Base-by-base conservation (phyloP, 2,888 invertebrate species). In the Volucella zonaria region DNA sequence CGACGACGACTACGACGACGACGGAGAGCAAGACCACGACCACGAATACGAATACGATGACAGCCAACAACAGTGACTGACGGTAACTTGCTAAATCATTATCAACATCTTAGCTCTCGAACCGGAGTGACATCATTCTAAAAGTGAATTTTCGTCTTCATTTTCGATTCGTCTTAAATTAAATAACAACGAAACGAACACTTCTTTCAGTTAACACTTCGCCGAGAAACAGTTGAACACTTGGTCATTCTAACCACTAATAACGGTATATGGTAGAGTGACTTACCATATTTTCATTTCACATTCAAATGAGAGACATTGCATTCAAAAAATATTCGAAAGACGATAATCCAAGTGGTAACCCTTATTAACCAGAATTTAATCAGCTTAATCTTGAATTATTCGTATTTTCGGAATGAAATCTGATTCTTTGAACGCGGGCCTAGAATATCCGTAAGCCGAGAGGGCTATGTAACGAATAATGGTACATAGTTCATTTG, bases 71-170 rank as follows among this genome's bases (percentile, higher is more conserved):
- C 31, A 31, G 31, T 31, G 31, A 31, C 31, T 31, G 31, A 31
- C 47, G 73, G 42, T 83, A 54, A 80, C 80, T 71, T 71, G 85
- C 80, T 76, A 73, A 80, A 80, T 71, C 67, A 80, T 70, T 75
- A 71, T 62, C 58, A 59, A 59, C 59, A 79, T 66, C 71, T 62
- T 49, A 68, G 31, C 68, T 31, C 31, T 56, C 82, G 49, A 85
- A 71, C 75, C 54, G 51, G 70, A 76, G 80, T 85, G 85, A 85
- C 85, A 85, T 85, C 85, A 85, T 85, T 85, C 73, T 66, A 85
- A 85, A 85, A 85, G 85, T 85, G 80, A 85, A 85, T 85, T 83
- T 83, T 80, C 80, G 85, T 64, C 85, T 85, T 85, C 80, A 85
- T 80, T 85, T 85, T 85, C 85, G 80, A 80, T 85, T 80, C 75